A percentile compares a stretch with the other conserved stretches of the same genome.
These are phyloP conservation scores for Pheosia gnoma DNA, from an alignment of 2,888 invertebrate genomes.

Conservation along the genomic window DNA sequence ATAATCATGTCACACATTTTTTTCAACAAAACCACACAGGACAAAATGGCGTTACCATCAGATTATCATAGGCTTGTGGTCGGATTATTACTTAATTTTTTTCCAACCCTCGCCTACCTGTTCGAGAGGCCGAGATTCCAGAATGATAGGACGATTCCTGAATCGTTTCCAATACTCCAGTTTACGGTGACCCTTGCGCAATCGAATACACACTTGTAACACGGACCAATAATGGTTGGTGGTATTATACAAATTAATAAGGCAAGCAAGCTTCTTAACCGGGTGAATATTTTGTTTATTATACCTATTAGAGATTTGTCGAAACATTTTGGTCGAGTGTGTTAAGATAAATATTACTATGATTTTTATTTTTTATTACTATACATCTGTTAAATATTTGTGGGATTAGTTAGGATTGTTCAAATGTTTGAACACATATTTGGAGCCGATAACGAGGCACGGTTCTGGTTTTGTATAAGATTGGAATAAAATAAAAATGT, in stretches of 20 bases:
- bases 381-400: slow-evolving; percentile 62
- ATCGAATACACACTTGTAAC: not conserved
- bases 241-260: slow-evolving; percentile 73
- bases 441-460: slow-evolving; percentile 47
- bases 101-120: slow-evolving; percentile 73
- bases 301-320: slow-evolving; percentile 82
- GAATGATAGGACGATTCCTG: slow-evolving; percentile 64
- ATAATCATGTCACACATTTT: slow-evolving; percentile 83
- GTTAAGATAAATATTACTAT: slow-evolving; percentile 68
- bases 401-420: slow-evolving; percentile 61
- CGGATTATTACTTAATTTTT: slow-evolving; percentile 82
- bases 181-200: slow-evolving; percentile 41
- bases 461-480: slow-evolving; percentile 12
- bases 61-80: slow-evolving; percentile 81
- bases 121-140: slow-evolving; percentile 66
- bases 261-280: slow-evolving; percentile 81
- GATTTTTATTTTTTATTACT: slow-evolving; percentile 58
- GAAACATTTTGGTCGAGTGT: slow-evolving; percentile 75
- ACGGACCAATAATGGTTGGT: slow-evolving; percentile 45
- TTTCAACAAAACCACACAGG: slow-evolving; percentile 81
- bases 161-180: slow-evolving; percentile 59
- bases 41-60: slow-evolving; percentile 84
- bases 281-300: slow-evolving; percentile 81
- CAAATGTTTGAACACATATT: slow-evolving; percentile 58
- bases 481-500: not conserved